Conservation (phyloP, 2,797 vertebrate species). For the Potorous gilbertii region DNA sequence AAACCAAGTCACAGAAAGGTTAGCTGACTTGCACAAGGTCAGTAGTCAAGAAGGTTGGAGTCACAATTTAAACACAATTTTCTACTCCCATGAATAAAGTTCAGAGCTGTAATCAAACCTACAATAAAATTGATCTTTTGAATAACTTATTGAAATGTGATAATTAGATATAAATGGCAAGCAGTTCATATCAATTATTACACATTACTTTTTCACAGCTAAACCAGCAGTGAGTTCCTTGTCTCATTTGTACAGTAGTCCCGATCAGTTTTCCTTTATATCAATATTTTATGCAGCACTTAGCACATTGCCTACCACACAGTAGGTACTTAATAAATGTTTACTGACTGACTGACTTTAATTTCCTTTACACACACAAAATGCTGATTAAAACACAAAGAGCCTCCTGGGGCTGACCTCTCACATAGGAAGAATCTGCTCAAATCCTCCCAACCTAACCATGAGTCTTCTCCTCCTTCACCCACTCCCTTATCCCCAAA, state of each 20-base stretch:
- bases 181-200: not conserved
- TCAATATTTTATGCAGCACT: not conserved
- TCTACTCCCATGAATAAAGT: not conserved
- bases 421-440: not conserved
- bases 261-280: not conserved
- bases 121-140: not conserved
- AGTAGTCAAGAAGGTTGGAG: not conserved
- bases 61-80: not conserved
- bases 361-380: not conserved
- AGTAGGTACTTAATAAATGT: not conserved
- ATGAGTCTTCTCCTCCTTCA: not conserved
- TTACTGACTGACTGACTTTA: not conserved
- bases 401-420: not conserved
- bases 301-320: not conserved
- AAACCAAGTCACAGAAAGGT: not conserved
- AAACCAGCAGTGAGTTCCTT: not conserved
- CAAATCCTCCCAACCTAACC: not conserved
- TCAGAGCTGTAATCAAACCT: not conserved
- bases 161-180: not conserved
- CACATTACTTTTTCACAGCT: not conserved
- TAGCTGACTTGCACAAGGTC: not conserved
- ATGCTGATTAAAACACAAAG: not conserved
- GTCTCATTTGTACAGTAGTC: not conserved
- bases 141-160: not conserved
- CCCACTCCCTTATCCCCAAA: not conserved